Evolutionary conservation across 1,140 invertebrate species (phyloP).

Genomic region (Ganaspis sp.): DNA sequence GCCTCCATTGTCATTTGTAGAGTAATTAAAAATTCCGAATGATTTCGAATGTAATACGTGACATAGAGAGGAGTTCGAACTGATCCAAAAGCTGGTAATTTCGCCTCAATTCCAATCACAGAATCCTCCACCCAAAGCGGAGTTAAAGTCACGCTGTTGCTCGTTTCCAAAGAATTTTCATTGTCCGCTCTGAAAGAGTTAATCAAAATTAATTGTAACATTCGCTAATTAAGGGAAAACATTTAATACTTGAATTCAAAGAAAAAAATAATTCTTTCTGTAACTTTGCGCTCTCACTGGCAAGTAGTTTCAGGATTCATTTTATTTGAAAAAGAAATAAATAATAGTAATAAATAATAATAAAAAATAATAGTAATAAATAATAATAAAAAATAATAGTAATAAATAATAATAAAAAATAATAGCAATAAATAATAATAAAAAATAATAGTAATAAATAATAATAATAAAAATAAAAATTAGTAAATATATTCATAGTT

Average conservation of each 20-base stretch:
- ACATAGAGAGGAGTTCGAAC: conserved; percentile 83
- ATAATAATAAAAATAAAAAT: too few relatives aligned
- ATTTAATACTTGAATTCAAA: too few relatives aligned
- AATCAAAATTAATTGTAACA: background rate
- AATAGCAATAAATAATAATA: too few relatives aligned
- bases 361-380: too few relatives aligned
- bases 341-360: too few relatives aligned
- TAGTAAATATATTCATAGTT: too few relatives aligned
- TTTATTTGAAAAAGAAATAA: too few relatives aligned
- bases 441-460: too few relatives aligned
- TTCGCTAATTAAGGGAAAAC: conserved; percentile 39
- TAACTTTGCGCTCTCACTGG: too few relatives aligned
- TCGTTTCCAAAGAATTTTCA: conserved; percentile 66
- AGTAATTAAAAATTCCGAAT: conserved; percentile 83
- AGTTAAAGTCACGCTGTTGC: conserved; percentile 77
- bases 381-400: too few relatives aligned
- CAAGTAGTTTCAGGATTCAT: too few relatives aligned
- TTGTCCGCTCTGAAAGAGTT: conserved; percentile 61
- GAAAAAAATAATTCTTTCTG: conserved; percentile 32
- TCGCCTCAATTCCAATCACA: conserved; percentile 84
- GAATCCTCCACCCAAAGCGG: conserved; percentile 81
- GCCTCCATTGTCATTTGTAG: conserved; percentile 86
- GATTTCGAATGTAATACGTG: conserved; percentile 85
- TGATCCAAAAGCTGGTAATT: conserved; percentile 84
- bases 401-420: too few relatives aligned